phyloP scores from a whole-genome alignment of 1,140 invertebrate species.

The Phortica variegata region DNA sequence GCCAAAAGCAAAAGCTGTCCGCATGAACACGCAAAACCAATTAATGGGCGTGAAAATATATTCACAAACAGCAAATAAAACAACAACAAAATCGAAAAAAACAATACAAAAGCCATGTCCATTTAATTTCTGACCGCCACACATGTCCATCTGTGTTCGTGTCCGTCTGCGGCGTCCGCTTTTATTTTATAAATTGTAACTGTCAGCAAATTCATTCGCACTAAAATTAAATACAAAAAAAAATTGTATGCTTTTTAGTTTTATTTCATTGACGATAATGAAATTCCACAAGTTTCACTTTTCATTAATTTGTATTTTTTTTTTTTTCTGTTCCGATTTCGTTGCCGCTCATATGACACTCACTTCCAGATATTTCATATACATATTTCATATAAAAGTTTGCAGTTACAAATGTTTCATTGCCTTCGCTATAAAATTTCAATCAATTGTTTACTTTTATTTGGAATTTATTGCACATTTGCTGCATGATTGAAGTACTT shows the following conservation, averaged over 20 bases:
- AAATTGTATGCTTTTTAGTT: too few relatives aligned
- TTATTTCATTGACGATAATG: too few relatives aligned
- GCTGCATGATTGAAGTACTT: too few relatives aligned
- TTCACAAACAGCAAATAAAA: slow-evolving; percentile 11
- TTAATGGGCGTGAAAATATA: slow-evolving; percentile 52
- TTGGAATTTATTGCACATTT: too few relatives aligned
- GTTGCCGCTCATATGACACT: too few relatives aligned
- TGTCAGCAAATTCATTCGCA: slow-evolving; percentile 50
- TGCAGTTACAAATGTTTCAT: too few relatives aligned
- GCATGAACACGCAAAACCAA: slow-evolving; percentile 47
- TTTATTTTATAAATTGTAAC: slow-evolving; percentile 51
- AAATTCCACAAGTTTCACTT: slow-evolving; percentile 39
- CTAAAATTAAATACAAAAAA: slow-evolving; percentile 18
- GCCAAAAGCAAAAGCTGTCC: slow-evolving; percentile 29
- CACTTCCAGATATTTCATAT: too few relatives aligned
- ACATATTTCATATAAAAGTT: too few relatives aligned
- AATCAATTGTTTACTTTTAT: too few relatives aligned
- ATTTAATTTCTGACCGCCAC: neutral
- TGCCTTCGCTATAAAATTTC: too few relatives aligned
- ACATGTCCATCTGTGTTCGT: neutral
- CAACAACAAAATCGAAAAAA: neutral
- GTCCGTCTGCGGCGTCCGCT: neutral
- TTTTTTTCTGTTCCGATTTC: too few relatives aligned
- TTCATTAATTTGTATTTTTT: too few relatives aligned
- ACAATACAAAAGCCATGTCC: neutral